phyloP scores from a whole-genome alignment of 2,888 invertebrate species.

The Dorcus parallelipipedus region DNA sequence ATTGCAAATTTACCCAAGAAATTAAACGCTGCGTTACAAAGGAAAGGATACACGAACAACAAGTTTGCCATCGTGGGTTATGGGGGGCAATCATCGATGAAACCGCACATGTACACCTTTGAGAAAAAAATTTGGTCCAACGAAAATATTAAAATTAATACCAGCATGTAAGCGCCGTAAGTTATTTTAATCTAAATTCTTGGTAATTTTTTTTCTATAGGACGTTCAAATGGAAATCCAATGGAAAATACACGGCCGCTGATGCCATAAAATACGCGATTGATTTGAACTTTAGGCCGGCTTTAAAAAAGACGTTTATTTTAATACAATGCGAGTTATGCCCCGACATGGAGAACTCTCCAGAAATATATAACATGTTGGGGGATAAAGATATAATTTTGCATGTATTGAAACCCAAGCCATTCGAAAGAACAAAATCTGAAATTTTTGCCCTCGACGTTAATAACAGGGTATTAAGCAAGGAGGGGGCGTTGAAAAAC shows the following conservation, averaged over 20 bases:
- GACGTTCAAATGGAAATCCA: constrained; percentile 28
- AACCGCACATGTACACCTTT: constrained; percentile 23
- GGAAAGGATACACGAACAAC: constrained; percentile 62
- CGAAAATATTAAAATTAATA: neutral
- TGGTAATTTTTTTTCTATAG: neutral
- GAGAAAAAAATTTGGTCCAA: constrained; percentile 22
- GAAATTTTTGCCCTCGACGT: constrained; percentile 10
- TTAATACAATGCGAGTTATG: constrained; percentile 61
- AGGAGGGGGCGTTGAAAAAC: constrained; percentile 12
- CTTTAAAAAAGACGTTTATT: constrained; percentile 72
- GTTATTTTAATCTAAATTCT: neutral
- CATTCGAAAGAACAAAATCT: constrained; percentile 12
- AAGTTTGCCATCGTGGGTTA: constrained; percentile 49
- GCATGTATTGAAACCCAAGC: constrained; percentile 25
- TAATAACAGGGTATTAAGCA: constrained; percentile 6
- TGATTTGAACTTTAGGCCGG: constrained; percentile 68
- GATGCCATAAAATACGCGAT: constrained; percentile 67
- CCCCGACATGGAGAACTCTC: constrained; percentile 21
- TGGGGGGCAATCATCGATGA: constrained; percentile 18
- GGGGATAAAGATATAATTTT: constrained; percentile 28
- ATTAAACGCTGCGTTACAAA: constrained; percentile 60
- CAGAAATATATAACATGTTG: constrained; percentile 26
- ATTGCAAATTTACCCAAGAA: constrained; percentile 62
- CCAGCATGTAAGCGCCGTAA: neutral
- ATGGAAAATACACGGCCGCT: constrained; percentile 57